phyloP scores from a whole-genome alignment of 1,140 invertebrate species.

The Pogonognathellus flavescens region DNA sequence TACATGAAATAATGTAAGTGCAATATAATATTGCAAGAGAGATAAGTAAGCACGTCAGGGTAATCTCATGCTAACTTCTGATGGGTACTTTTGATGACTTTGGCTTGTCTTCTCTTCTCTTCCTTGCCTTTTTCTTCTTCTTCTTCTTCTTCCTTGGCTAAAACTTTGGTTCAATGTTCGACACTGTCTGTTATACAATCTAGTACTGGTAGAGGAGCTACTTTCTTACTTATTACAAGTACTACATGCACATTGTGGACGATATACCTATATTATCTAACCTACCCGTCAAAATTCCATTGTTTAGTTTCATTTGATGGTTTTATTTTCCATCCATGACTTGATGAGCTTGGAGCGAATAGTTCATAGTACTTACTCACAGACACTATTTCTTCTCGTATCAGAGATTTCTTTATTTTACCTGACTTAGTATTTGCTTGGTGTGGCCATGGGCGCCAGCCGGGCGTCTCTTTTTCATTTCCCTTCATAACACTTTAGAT shows the following conservation, averaged over 20 bases:
- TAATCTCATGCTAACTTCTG: constrained; percentile 1
- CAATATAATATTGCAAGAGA: constrained; percentile 23
- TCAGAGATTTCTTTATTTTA: background rate
- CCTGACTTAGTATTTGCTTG: background rate
- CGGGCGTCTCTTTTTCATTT: constrained; percentile 5
- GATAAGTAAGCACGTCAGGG: constrained; percentile 33
- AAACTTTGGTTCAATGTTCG: constrained; percentile 22
- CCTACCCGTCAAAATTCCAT: no score
- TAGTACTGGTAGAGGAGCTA: no score
- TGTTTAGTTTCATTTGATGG: no score
- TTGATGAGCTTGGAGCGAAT: no score
- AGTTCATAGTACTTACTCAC: no score
- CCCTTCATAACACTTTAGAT: background rate
- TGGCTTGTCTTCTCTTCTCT: constrained; percentile 8
- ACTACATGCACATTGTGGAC: no score
- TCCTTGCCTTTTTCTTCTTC: no score
- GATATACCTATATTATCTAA: no score
- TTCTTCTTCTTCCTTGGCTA: no score
- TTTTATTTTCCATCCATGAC: no score
- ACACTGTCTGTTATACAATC: background rate
- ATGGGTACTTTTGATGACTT: constrained; percentile 33
- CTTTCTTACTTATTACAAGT: no score
- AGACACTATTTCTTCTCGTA: no score
- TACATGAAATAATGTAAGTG: background rate
- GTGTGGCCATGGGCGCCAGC: constrained; percentile 9